Base-by-base conservation (phyloP, 2,113 vertebrate genomes). In the Petrocephalus zakoni region DNA sequence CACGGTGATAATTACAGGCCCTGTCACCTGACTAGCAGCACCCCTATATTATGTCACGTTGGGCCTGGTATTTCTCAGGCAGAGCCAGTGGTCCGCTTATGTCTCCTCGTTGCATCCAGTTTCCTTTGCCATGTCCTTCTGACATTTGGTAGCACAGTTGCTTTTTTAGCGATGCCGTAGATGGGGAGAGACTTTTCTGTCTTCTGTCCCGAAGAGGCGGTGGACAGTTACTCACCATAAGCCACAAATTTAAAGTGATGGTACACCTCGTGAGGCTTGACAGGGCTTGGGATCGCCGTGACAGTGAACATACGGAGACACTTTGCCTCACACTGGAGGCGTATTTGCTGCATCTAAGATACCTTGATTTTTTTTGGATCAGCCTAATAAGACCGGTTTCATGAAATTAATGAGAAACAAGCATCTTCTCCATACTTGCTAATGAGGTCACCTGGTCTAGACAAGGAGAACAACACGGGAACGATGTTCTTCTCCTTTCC, bases 1-100 rank as follows among this genome's bases (percentile, higher is more conserved):
- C 88, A 51, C 88, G 61, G 89, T 85, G 90, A 91, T 93, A 93
- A 94, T 94, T 94, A 94, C 92, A 93, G 91, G 85, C 53, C 85
- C 87, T 90, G 91, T 92, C 91, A 92, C 91, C 92, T 91, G 92
- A 87, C 86, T 91, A 87, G 85, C 58, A 15, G 46, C 88, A 87
- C 85, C 91, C 90, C 85, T 42, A 88, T 89, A 93, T 94, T 93
- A 92, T 85, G 52, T 87, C 61, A 64, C 85, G 19, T n/a, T 64
- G 81, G 75, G 88, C 78, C 86, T 85, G 87, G 84, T 72, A n/a
- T 46, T 19, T 61, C 34, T 61, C 86, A 13, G 56, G 21, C 29
- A 42, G 52, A 61, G 68, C 37, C 22, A 46, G 68, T 8, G 52
- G 85, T 81, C 42, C 21, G 37, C 22, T 42, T 13, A 6, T 51